phyloP scores from a whole-genome alignment of 2,113 vertebrate genomes.

The Erinaceus europaeus region DNA sequence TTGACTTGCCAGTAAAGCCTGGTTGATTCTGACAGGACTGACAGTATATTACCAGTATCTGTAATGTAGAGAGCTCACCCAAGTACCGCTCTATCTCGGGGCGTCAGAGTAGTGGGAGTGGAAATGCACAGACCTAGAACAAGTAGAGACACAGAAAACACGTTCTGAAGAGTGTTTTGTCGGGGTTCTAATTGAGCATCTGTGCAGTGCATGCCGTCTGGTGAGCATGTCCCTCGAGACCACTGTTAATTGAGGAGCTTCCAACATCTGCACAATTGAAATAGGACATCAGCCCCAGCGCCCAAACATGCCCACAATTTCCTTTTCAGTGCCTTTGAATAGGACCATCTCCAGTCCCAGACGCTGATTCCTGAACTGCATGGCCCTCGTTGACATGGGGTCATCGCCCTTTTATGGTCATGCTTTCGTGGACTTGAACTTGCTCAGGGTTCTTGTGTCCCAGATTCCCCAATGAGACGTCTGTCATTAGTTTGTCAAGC shows the following conservation, averaged over 20 bases:
- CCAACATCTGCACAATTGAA: constrained; percentile 38
- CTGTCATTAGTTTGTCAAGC: constrained; percentile 60
- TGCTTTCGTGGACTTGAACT: constrained; percentile 41
- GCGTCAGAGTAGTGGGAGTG: not conserved
- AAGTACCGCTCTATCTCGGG: not conserved
- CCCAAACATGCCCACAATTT: not conserved
- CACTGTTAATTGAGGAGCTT: constrained; percentile 25
- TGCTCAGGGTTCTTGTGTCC: constrained; percentile 33
- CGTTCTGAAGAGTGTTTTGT: not conserved
- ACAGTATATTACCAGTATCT: not conserved
- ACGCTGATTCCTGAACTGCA: constrained; percentile 23
- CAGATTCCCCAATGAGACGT: constrained; percentile 66
- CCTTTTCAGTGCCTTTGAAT: not conserved
- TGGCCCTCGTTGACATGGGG: not conserved
- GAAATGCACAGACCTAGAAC: not conserved
- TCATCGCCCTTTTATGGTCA: constrained; percentile 24
- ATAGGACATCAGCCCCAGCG: constrained; percentile 9
- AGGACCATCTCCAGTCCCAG: not conserved
- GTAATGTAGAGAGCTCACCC: too few species aligned
- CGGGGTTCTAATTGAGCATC: not conserved
- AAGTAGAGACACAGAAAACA: not conserved
- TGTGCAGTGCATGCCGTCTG: not conserved
- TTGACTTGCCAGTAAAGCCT: not conserved
- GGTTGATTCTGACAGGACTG: not conserved
- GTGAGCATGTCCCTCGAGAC: constrained; percentile 23